Evolutionary conservation across 2,797 vertebrate genomes (phyloP), one percentile per base, ranked within the genome.

Genomic region (Lagocephalus sceleratus): DNA sequence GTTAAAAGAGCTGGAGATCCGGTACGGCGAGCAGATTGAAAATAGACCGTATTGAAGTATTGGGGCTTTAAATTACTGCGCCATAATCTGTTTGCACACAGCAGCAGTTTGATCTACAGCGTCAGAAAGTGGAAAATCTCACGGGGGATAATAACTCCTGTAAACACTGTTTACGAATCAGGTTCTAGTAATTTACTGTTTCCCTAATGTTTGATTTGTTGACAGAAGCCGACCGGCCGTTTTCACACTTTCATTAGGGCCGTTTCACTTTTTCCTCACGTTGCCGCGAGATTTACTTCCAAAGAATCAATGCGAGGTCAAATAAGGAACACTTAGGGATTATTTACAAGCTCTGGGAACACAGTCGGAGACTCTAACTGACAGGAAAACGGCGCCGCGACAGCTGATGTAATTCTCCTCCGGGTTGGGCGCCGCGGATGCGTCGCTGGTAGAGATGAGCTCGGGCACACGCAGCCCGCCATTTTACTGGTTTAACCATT

Each of bases 401-500:
- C 73, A 74, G 81, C 73, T 79, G 78, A 79, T 84, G 79, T 82
- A 81, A 83, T 78, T 79, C 71, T 75, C 66, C 52, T 78, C 74
- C 69, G 61, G 56, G 78, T 56, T 72, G 78, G 72, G 52, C 42
- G 71, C 75, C 69, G 78, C 51, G 60, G 75, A 75, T 71, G 67
- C 71, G 73, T 57, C 20, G 56, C 69, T 74, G 68, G 65, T 56
- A 57, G 66, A 8, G 72, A 76, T 67, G 68, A 53, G 59, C 68
- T 68, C 51, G 78, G 79, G 75, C 60, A 59, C 63, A 82, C 69
- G 73, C 76, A 79, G 76, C 76, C 71, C 49, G 49, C 67, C 75
- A 66, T 74, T 73, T 66, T 73, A 66, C 75, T 73, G 73, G 81
- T 80, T 81, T 81, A 75, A 79, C 26, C 9, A 29, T 49, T 63